Base-by-base conservation (phyloP, 2,113 vertebrate genomes). In the Malurus cyaneus region DNA sequence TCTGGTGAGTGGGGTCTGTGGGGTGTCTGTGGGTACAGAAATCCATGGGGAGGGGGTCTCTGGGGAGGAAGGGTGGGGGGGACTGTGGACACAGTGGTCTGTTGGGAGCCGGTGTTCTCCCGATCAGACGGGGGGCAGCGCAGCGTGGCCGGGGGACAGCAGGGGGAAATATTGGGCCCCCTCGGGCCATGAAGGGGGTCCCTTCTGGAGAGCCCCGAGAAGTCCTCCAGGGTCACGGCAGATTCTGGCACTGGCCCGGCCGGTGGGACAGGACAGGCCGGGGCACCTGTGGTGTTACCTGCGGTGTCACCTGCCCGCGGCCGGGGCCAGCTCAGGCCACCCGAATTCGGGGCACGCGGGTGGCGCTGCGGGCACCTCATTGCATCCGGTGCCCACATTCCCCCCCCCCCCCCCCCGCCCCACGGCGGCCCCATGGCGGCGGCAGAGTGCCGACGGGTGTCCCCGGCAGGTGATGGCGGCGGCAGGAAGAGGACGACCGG, bases 401-500 rank as follows among this genome's bases (percentile, higher is more conserved):
- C n/a, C n/a, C n/a, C 46, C 46, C 53, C 53, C 44, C 70, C 17
- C 49, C 12, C 28, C 13, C 69, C 4, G 66, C 79, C 67, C 70
- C 62, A 6, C 11, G 3, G 50, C 52, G 15, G 54, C 64, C 34
- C 53, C 53, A 28, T 6, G 1, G 2, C 5, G 9, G 60, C 17
- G 1, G 25, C 2, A 8, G 26, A n/a, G 47, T 13, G 80, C 80
- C 67, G 24, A 26, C 12, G 7, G 53, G 77, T 23, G 25, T 71
- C 25, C 18, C 47, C 5, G 20, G n/a, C n/a, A n/a, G 91, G 80
- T 70, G 32, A 91, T 94, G 92, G 94, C 73, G 12, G n/a, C n/a
- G 50, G 16, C 98, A 97, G 98, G 98, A 36, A 36, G 66, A 57
- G 20, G 26, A 72, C 44, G 8, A 65, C 41, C 65, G 20, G 50